These are phyloP conservation scores for Neuroterus valhalla DNA, from an alignment of 1,140 invertebrate species.

Conservation along the genomic window DNA sequence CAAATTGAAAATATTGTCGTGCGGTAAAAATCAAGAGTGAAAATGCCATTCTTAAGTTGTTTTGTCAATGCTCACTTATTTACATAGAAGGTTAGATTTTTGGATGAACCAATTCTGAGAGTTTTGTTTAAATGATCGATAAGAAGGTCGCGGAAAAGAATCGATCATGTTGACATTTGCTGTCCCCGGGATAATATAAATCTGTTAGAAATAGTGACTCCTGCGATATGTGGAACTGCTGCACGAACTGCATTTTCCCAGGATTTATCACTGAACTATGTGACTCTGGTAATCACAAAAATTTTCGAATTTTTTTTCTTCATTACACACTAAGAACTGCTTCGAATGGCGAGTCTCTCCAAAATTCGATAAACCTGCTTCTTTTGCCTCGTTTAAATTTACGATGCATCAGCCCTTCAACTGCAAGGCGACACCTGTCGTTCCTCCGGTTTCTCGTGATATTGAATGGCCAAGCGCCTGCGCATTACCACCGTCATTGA, in stretches of 20 bases:
- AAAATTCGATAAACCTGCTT: slow-evolving; percentile 12
- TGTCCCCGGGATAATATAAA: not conserved
- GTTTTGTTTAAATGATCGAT: slow-evolving; percentile 8
- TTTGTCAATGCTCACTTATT: slow-evolving; percentile 5
- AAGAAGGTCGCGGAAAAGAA: slow-evolving; percentile 8
- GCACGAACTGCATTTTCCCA: not conserved
- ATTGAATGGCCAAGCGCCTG: slow-evolving; percentile 52
- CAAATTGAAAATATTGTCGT: not conserved
- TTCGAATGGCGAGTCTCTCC: not conserved
- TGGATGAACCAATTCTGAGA: slow-evolving; percentile 10
- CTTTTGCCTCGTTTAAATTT: slow-evolving; percentile 39
- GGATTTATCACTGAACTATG: slow-evolving; percentile 38
- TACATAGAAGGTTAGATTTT: not conserved
- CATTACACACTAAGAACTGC: slow-evolving; percentile 30
- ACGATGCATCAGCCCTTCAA: slow-evolving; percentile 45
- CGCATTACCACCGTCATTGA: slow-evolving; percentile 46
- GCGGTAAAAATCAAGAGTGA: not conserved
- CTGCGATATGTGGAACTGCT: too few relatives aligned
- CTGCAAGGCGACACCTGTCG: slow-evolving; percentile 55
- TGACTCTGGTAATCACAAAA: slow-evolving; percentile 42
- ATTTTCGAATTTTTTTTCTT: slow-evolving; percentile 35
- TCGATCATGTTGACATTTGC: slow-evolving; percentile 6
- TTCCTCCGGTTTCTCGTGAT: slow-evolving; percentile 45
- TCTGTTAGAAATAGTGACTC: too few relatives aligned
- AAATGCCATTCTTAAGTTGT: not conserved